Evolutionary conservation across 2,888 invertebrate species (phyloP).

Genomic region (Leuctra nigra): DNA sequence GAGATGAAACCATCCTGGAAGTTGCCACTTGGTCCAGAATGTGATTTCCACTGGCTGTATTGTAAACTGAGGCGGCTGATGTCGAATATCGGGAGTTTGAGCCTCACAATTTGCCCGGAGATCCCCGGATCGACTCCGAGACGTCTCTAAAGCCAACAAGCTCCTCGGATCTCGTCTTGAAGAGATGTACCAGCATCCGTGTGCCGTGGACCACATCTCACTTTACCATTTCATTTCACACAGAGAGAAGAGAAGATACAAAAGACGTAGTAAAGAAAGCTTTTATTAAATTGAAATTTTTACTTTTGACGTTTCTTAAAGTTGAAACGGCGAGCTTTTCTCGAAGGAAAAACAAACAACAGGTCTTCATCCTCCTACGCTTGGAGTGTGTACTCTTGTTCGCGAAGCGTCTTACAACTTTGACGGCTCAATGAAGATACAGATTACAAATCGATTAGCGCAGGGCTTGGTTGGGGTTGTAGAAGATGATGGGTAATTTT

Average conservation of each 20-base stretch:
- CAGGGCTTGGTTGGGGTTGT: not conserved
- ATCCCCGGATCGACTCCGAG: slow-evolving; percentile 9
- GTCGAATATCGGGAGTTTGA: not conserved
- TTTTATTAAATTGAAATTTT: slow-evolving; percentile 7
- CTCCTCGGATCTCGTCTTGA: not conserved
- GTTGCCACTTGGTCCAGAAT: not conserved
- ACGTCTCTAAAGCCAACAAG: slow-evolving; percentile 12
- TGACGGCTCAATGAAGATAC: not conserved
- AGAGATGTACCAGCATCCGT: no score
- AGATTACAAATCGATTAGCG: slow-evolving; percentile 13
- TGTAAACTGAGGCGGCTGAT: not conserved
- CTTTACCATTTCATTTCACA: slow-evolving; percentile 3
- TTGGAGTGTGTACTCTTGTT: no score
- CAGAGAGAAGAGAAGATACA: not conserved
- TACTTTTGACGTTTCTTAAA: not conserved
- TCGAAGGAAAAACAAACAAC: slow-evolving; percentile 4
- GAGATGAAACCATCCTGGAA: not conserved
- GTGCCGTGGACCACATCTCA: no score
- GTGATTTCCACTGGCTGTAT: not conserved
- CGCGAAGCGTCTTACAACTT: no score
- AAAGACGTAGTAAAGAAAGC: not conserved
- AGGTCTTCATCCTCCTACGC: not conserved
- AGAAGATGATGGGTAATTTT: slow-evolving; percentile 2
- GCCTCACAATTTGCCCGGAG: slow-evolving; percentile 16
- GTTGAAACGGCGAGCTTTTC: not conserved